A percentile compares a stretch with the other conserved stretches of the same genome.
Evolutionary conservation across 2,888 invertebrate species (phyloP).

Genomic region (Papilio elwesi): DNA sequence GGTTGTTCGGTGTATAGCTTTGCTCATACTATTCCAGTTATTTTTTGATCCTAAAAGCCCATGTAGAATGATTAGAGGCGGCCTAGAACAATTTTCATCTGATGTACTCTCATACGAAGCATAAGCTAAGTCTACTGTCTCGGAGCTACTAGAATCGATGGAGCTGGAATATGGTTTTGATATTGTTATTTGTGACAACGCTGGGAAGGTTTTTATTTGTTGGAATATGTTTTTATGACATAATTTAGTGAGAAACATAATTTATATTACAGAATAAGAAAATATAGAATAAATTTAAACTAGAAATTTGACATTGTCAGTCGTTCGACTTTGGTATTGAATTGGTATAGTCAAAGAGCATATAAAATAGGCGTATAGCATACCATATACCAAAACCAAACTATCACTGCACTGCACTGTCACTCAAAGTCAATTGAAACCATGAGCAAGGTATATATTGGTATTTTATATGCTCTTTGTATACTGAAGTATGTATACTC

Average conservation of each 20-base stretch:
- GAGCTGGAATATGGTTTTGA: conserved; percentile 49
- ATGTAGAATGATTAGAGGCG: conserved; percentile 93
- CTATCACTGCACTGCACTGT: too few species aligned
- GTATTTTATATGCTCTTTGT: too few species aligned
- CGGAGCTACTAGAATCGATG: conserved; percentile 63
- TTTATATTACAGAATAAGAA: conserved; percentile 43
- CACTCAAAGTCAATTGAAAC: too few species aligned
- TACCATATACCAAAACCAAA: too few species aligned
- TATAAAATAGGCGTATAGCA: too few species aligned
- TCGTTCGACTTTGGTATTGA: too few species aligned
- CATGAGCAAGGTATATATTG: too few species aligned
- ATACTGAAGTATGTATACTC: too few species aligned
- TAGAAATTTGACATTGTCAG: conserved; percentile 25
- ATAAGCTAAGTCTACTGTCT: conserved; percentile 87
- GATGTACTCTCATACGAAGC: conserved; percentile 86
- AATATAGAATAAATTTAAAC: conserved; percentile 8
- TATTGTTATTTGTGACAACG: conserved; percentile 39
- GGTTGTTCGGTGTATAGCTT: conserved; percentile 87
- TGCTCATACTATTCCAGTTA: conserved; percentile 96
- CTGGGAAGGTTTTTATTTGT: conserved; percentile 46
- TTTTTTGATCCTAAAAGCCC: conserved; percentile 96
- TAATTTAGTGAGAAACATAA: conserved; percentile 62
- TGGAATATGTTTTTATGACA: conserved; percentile 52
- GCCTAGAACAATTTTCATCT: conserved; percentile 55
- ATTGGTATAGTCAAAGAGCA: too few species aligned